Percentiles rank a stretch among this genome's conserved stretches.
These are phyloP conservation scores for Tiliacea citrago DNA, from an alignment of 2,888 invertebrate genomes.

Conservation along the genomic window DNA sequence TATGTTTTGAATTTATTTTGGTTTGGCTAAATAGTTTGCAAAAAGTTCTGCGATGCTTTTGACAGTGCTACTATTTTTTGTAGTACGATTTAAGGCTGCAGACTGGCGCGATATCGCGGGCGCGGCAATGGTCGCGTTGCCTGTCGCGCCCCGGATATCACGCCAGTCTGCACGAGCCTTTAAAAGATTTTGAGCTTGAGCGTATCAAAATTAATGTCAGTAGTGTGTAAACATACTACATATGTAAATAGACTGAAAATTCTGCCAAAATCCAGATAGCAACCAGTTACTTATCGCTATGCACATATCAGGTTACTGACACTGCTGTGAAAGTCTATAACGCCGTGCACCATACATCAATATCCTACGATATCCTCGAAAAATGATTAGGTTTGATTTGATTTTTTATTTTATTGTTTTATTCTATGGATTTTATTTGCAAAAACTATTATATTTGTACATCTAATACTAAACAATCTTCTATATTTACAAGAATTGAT, in stretches of 20 bases:
- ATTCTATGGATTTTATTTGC: too few species aligned
- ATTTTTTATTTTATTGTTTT: too few species aligned
- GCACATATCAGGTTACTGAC: slow-evolving; percentile 53
- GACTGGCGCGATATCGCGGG: too few species aligned
- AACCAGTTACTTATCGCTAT: slow-evolving; percentile 47
- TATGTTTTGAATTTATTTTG: slow-evolving; percentile 33
- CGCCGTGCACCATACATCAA: slow-evolving; percentile 15
- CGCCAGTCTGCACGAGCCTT: not conserved
- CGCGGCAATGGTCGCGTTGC: too few species aligned
- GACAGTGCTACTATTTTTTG: not conserved
- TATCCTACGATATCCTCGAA: not conserved
- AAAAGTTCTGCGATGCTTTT: not conserved
- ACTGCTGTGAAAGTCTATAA: slow-evolving; percentile 14
- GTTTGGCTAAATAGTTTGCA: not conserved
- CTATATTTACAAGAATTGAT: too few species aligned
- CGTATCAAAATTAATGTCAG: not conserved
- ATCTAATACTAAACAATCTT: too few species aligned
- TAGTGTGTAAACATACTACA: slow-evolving; percentile 1
- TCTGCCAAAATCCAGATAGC: slow-evolving; percentile 36
- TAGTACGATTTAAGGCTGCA: not conserved
- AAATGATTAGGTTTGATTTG: not conserved
- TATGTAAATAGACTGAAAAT: slow-evolving; percentile 5
- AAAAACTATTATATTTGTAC: too few species aligned
- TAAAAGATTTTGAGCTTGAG: not conserved
- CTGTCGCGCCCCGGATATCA: too few species aligned